phyloP scores from a whole-genome alignment of 2,113 vertebrate genomes.

The Hippocampus mohnikei region DNA sequence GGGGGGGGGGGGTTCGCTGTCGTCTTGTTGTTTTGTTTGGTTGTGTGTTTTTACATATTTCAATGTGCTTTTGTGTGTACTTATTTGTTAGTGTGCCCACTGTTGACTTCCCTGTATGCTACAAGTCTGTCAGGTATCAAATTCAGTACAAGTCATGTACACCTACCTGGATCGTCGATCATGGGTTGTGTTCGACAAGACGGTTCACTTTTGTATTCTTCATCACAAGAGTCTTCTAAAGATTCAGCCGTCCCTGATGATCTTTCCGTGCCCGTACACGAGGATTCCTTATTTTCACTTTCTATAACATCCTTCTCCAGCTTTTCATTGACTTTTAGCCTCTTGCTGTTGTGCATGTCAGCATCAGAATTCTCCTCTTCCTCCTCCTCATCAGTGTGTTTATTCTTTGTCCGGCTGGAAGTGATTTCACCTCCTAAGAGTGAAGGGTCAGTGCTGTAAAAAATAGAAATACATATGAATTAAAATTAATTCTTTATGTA shows the following conservation, averaged over 20 bases:
- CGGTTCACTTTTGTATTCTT: slow-evolving; percentile 59
- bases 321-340: slow-evolving; percentile 82
- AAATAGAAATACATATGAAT: slow-evolving; percentile 9
- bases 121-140: neutral
- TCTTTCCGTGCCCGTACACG: slow-evolving; percentile 66
- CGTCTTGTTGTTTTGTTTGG: too few relatives aligned
- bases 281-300: slow-evolving; percentile 60
- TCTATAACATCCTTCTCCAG: slow-evolving; percentile 61
- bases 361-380: slow-evolving; percentile 69
- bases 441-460: slow-evolving; percentile 72
- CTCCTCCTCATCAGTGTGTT: slow-evolving; percentile 70
- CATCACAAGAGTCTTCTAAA: slow-evolving; percentile 68
- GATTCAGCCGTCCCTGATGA: slow-evolving; percentile 66
- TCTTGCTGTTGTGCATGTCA: slow-evolving; percentile 83
- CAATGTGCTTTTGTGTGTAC: too few relatives aligned
- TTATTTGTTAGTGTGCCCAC: too few relatives aligned
- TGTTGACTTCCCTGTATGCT: neutral
- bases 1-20: too few relatives aligned
- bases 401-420: slow-evolving; percentile 80
- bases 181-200: slow-evolving; percentile 54
- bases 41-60: too few relatives aligned
- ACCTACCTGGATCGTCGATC: slow-evolving; percentile 77
- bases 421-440: slow-evolving; percentile 73
- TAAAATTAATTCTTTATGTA: neutral
- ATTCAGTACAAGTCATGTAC: neutral